phyloP scores from a whole-genome alignment of 1,140 invertebrate genomes.

The Drosophila novamexicana region DNA sequence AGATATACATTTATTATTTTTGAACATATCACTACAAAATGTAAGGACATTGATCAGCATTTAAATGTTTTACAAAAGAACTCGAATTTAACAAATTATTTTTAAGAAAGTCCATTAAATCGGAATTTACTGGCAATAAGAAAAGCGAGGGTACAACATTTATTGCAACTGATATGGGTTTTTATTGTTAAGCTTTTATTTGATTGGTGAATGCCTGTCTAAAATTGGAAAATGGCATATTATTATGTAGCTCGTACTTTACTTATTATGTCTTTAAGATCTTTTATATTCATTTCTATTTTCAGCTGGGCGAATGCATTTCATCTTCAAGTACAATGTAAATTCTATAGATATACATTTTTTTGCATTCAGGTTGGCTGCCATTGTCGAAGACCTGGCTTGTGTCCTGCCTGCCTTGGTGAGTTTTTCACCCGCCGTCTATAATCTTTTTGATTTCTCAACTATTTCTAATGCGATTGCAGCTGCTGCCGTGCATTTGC shows the following conservation, averaged over 20 bases:
- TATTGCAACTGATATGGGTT: too few species aligned
- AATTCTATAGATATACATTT: constrained; percentile 45
- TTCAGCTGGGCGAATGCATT: neutral
- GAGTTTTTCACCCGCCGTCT: constrained; percentile 22
- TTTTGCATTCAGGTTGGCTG: constrained; percentile 52
- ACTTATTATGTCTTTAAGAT: neutral
- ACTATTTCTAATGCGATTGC: constrained; percentile 82
- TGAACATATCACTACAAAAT: too few species aligned
- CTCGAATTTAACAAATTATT: too few species aligned
- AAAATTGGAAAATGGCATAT: neutral
- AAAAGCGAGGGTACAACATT: too few species aligned
- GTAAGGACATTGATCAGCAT: too few species aligned
- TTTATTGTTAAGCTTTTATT: too few species aligned
- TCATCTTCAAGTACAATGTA: constrained; percentile 48
- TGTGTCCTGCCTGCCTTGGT: neutral
- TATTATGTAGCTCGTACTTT: neutral
- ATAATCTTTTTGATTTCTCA: constrained; percentile 80
- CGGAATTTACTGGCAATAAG: too few species aligned
- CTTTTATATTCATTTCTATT: constrained; percentile 9
- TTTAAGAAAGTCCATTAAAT: too few species aligned
- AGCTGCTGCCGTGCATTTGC: constrained; percentile 60
- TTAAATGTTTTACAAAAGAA: too few species aligned
- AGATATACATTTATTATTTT: too few species aligned
- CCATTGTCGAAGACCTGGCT: constrained; percentile 53
- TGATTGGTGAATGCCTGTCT: too few species aligned